phyloP scores from a whole-genome alignment of 2,888 invertebrate genomes.

The Volucella inanis region DNA sequence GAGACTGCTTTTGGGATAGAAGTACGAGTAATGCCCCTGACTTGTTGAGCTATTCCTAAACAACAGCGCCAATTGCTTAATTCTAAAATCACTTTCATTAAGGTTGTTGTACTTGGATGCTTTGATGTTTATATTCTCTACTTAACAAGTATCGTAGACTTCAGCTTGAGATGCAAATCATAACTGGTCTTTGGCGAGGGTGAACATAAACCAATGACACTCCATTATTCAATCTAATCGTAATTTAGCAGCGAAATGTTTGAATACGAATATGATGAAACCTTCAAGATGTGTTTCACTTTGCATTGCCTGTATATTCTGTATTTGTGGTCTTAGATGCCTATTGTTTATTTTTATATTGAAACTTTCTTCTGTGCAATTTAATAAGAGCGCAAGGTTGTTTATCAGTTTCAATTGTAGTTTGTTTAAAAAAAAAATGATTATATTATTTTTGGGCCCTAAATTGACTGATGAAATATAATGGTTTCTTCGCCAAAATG shows the following conservation, averaged over 20 bases:
- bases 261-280: too few relatives aligned
- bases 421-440: neutral
- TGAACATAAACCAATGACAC: conserved; percentile 35
- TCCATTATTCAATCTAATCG: conserved; percentile 62
- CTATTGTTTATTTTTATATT: neutral
- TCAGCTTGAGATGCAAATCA: too few relatives aligned
- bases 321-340: too few relatives aligned
- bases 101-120: conserved; percentile 26
- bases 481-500: neutral
- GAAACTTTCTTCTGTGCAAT: neutral
- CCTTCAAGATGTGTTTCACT: neutral
- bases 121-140: too few relatives aligned
- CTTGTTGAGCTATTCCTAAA: conserved; percentile 29
- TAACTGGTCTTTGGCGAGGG: neutral
- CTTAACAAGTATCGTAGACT: too few relatives aligned
- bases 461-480: neutral
- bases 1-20: too few relatives aligned
- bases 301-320: neutral
- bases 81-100: conserved; percentile 35
- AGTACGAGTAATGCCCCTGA: conserved; percentile 1
- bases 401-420: conserved; percentile 1
- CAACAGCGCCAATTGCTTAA: conserved; percentile 30
- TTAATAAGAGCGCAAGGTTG: neutral
- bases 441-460: too few relatives aligned
- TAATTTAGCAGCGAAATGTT: conserved; percentile 53